Conservation (phyloP, 2,888 invertebrate species). For the Hypselothyrea guttata region DNA sequence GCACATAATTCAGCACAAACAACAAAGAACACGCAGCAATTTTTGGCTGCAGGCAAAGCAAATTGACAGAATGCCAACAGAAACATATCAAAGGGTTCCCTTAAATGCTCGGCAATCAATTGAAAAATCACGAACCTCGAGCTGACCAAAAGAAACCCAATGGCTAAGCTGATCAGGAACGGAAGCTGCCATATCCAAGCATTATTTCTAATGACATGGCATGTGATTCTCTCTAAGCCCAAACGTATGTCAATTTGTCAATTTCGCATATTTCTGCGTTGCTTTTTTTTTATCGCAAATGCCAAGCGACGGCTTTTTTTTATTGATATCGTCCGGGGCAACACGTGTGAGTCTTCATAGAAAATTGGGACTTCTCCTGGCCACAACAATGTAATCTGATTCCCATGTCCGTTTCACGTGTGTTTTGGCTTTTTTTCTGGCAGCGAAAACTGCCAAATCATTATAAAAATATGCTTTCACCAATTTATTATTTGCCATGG, state of each 20-base stretch:
- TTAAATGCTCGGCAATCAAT: constrained; percentile 48
- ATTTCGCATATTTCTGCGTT: constrained; percentile 67
- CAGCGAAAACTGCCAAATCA: constrained; percentile 62
- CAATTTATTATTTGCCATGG: constrained; percentile 60
- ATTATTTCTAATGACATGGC: constrained; percentile 74
- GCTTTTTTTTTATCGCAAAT: constrained; percentile 56
- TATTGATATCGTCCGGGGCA: constrained; percentile 74
- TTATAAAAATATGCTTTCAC: constrained; percentile 62
- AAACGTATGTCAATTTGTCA: constrained; percentile 77
- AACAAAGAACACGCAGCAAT: constrained; percentile 45
- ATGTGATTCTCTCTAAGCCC: constrained; percentile 59
- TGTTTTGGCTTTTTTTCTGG: constrained; percentile 35
- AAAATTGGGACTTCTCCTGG: constrained; percentile 35
- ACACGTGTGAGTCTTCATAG: constrained; percentile 58
- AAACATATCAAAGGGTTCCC: constrained; percentile 46
- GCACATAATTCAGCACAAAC: constrained; percentile 63
- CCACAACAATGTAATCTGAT: constrained; percentile 80
- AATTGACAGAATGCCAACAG: constrained; percentile 32
- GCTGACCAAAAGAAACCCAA: constrained; percentile 46
- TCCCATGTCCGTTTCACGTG: constrained; percentile 70
- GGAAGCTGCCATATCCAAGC: constrained; percentile 39
- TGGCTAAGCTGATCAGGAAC: constrained; percentile 46
- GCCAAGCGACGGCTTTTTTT: constrained; percentile 63
- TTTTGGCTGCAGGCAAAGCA: constrained; percentile 3
- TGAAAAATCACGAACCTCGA: constrained; percentile 46